phyloP scores from a whole-genome alignment of 2,888 invertebrate species.

The Scrobipalpa costella region DNA sequence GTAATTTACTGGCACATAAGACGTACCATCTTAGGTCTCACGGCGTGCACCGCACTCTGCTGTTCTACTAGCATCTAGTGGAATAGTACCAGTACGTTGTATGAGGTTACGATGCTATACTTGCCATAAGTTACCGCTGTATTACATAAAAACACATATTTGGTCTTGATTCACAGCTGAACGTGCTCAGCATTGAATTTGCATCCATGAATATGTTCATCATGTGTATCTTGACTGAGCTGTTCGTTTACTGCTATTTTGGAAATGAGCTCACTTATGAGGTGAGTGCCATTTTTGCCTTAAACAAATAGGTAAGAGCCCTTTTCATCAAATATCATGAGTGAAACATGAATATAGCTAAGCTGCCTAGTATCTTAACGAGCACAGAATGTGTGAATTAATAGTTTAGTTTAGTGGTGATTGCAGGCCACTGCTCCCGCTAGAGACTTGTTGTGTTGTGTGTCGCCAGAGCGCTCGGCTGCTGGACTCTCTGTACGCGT shows the following conservation, averaged over 20 bases:
- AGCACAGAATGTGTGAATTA: no score
- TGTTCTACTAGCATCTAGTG: no score
- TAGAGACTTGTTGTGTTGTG: constrained; percentile 19
- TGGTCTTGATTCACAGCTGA: constrained; percentile 18
- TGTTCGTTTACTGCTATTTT: constrained; percentile 80
- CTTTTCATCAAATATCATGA: no score
- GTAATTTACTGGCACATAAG: no score
- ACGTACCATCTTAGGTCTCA: no score
- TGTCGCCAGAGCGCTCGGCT: constrained; percentile 63
- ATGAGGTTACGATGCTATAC: neutral
- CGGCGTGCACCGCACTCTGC: no score
- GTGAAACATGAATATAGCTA: no score
- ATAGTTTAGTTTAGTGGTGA: no score
- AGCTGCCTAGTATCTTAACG: no score
- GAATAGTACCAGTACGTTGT: no score
- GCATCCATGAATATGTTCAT: constrained; percentile 78
- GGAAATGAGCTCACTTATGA: constrained; percentile 80
- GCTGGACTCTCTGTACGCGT: constrained; percentile 63
- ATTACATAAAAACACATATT: neutral
- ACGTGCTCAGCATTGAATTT: constrained; percentile 62
- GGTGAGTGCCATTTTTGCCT: constrained; percentile 51
- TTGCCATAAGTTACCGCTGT: neutral
- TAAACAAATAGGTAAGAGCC: no score
- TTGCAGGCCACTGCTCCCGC: no score
- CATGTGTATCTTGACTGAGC: constrained; percentile 76